Conservation (phyloP, 1,140 invertebrate genomes). For the Maniola jurtina region DNA sequence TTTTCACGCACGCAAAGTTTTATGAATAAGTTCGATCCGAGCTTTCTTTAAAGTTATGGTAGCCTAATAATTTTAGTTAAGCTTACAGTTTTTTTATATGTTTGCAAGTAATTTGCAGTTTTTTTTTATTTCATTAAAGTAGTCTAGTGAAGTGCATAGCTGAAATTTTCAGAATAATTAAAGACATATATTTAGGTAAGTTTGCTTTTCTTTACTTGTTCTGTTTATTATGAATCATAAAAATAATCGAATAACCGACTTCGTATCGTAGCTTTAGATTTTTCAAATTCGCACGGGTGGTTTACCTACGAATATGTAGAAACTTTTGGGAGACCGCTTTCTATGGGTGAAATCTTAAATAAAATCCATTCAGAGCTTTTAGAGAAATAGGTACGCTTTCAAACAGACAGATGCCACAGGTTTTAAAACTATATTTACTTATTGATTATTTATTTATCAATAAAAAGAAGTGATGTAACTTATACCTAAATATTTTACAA, state of each 20-base stretch:
- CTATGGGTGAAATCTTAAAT: too few species aligned
- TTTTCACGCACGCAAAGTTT: conserved; percentile 23
- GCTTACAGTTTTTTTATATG: not conserved
- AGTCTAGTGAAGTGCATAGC: not conserved
- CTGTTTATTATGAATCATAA: too few species aligned
- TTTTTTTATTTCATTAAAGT: not conserved
- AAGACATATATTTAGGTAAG: not conserved
- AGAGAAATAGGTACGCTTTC: too few species aligned
- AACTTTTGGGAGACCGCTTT: too few species aligned
- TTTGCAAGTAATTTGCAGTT: not conserved
- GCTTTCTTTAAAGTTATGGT: conserved; percentile 23
- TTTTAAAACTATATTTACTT: too few species aligned
- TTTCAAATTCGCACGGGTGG: too few species aligned
- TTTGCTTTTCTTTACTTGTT: not conserved
- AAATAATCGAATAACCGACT: too few species aligned
- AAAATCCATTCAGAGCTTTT: too few species aligned
- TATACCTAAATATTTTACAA: not conserved
- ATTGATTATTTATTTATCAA: not conserved
- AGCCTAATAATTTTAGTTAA: conserved; percentile 26
- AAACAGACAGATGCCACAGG: too few species aligned
- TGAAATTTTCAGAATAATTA: not conserved
- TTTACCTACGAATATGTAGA: too few species aligned
- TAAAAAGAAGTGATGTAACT: not conserved
- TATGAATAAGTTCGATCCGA: not conserved
- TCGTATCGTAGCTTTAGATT: too few species aligned